phyloP scores from a whole-genome alignment of 2,113 vertebrate genomes.

The Falco punctatus region DNA sequence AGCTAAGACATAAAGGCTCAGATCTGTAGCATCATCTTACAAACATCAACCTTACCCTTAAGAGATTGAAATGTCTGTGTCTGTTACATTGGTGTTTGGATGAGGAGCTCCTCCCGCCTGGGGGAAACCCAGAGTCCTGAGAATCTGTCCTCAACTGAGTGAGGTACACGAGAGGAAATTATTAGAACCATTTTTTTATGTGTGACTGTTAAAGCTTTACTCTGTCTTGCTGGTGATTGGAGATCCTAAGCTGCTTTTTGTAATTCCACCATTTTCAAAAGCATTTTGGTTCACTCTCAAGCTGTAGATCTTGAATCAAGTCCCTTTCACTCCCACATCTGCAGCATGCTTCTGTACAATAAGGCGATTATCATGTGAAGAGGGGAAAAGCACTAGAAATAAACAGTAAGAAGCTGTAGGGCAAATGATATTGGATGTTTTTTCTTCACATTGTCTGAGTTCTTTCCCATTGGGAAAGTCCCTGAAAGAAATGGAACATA shows the following conservation, averaged over 20 bases:
- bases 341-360: slow-evolving; percentile 38
- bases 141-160: background rate
- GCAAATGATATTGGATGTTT: slow-evolving; percentile 63
- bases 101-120: background rate
- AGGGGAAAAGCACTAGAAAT: slow-evolving; percentile 60
- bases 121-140: background rate
- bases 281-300: slow-evolving; percentile 50
- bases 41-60: background rate
- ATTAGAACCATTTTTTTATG: background rate
- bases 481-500: slow-evolving; percentile 68
- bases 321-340: slow-evolving; percentile 51
- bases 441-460: slow-evolving; percentile 60
- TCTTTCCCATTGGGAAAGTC: slow-evolving; percentile 68
- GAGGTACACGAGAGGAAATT: background rate
- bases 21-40: fast-evolving
- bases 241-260: slow-evolving; percentile 33
- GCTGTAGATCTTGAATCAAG: slow-evolving; percentile 60
- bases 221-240: background rate
- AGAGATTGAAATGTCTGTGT: background rate
- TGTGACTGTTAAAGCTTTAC: slow-evolving; percentile 12
- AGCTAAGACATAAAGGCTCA: background rate
- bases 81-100: background rate
- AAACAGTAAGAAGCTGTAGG: slow-evolving; percentile 64
- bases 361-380: slow-evolving; percentile 59
- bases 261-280: slow-evolving; percentile 58